Base-by-base conservation (phyloP, 2,888 invertebrate species). In the Holacanthella duospinosa region DNA sequence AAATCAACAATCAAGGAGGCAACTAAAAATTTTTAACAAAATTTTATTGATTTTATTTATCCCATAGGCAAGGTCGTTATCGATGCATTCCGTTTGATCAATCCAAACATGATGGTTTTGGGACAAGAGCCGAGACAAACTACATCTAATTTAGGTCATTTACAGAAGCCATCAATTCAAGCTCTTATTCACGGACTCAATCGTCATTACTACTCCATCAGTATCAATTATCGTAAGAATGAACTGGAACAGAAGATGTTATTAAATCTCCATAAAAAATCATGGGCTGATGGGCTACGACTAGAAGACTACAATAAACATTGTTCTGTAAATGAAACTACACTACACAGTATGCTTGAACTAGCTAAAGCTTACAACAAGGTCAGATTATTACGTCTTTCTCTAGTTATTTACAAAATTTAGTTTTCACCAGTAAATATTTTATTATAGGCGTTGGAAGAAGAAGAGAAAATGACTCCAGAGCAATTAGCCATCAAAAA, bases 191-290 rank as follows among this genome's bases (percentile, higher is more conserved):
- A 99, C 76, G 99, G 99, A 19, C 82, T 99, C 29, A 99, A 99
- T 79, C 86, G 99, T 68, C 97, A 99, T 79, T 99, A 99, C 77
- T 99, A 99, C 79, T 97, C 97, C 53, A 97, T 99, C 77, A 95
- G 96, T 78, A 99, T 99, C 78, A 97, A 97, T 79, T 99, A 99
- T 79, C 85, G 96, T 72, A 99, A 97, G 80, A 97, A 99, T 79
- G 95, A 97, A 78, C 80, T 97, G 68, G 99, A 99, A 79, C 97
- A 99, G 78, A 97, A 97, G 82, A 99, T 99, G 99, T 80, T 99
- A 66, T 79, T 99, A 65, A 99, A 99, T 80, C 81, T 99, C 71
- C 95, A 99, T 79, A 99, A 99, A 80, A 95, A 96, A 78, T 94
- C 95, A 0, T 96, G 95, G 95, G 93, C 93, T 88, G 95, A 95